These are phyloP conservation scores for Pseudonaja textilis DNA, from an alignment of 2,113 vertebrate genomes.

Conservation along the genomic window DNA sequence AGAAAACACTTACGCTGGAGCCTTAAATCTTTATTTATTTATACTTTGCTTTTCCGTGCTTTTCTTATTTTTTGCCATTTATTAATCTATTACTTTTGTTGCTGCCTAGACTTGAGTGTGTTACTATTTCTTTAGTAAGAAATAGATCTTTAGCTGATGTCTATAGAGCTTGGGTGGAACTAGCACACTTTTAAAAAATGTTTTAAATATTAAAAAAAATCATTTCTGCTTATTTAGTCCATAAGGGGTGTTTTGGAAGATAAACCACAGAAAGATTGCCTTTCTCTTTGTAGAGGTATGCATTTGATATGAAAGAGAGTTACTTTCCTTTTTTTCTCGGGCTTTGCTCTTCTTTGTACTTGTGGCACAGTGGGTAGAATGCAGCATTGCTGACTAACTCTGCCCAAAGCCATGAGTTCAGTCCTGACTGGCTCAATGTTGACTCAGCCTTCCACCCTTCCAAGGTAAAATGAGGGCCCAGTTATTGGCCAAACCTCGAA, in stretches of 20 bases:
- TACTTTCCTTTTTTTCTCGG: conserved; percentile 38
- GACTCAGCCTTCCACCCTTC: too few relatives aligned
- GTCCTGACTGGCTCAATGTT: too few relatives aligned
- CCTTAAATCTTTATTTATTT: not conserved
- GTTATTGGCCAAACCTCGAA: too few relatives aligned
- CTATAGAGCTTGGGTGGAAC: not conserved
- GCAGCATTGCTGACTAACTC: too few relatives aligned
- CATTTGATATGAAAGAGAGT: conserved; percentile 21
- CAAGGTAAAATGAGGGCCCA: too few relatives aligned
- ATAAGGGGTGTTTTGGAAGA: conserved; percentile 44
- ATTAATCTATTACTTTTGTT: too few relatives aligned
- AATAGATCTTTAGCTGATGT: conserved; percentile 7
- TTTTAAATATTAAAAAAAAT: not conserved
- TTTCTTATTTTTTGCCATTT: too few relatives aligned
- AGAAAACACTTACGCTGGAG: conserved; percentile 6
- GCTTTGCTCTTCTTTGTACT: conserved; percentile 65
- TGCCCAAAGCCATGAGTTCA: too few relatives aligned
- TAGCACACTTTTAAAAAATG: not conserved
- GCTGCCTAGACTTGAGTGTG: not conserved
- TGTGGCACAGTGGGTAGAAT: too few relatives aligned
- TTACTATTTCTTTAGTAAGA: not conserved
- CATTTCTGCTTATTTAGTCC: conserved; percentile 42
- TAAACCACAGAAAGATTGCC: conserved; percentile 61
- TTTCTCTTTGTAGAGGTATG: conserved; percentile 14
- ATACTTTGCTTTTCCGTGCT: too few relatives aligned